Evolutionary conservation across 2,113 vertebrate genomes (phyloP).

Genomic region (Petrocephalus microphthalmus): DNA sequence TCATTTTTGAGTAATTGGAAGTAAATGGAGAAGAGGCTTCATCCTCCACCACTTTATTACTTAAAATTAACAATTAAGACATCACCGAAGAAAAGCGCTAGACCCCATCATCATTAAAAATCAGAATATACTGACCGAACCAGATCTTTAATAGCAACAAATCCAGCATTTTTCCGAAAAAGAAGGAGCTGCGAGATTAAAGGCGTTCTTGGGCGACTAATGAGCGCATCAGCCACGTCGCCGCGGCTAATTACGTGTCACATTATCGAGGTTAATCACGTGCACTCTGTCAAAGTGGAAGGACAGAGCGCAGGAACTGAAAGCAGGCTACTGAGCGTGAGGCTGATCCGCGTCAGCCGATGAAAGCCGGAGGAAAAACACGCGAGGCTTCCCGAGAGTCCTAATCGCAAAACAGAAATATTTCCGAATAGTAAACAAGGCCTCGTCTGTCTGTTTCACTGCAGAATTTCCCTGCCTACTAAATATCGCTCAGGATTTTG

Average conservation of each 20-base stretch:
- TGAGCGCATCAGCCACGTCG: neutral
- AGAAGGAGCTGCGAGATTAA: neutral
- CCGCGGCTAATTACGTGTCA: neutral
- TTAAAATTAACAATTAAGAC: slow-evolving; percentile 8
- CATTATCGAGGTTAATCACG: neutral
- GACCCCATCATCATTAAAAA: neutral
- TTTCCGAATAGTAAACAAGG: neutral
- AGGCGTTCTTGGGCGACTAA: neutral
- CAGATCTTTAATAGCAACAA: neutral
- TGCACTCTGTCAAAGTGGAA: neutral
- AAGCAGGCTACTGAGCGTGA: neutral
- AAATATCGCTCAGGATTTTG: neutral
- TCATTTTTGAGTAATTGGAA: slow-evolving; percentile 1
- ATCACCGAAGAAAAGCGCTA: neutral
- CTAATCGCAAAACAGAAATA: neutral
- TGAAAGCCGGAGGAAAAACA: neutral
- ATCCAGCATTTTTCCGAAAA: neutral
- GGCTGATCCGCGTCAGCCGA: neutral
- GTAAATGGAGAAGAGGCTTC: neutral
- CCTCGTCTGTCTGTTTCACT: neutral
- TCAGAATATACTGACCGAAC: neutral
- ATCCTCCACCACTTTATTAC: neutral
- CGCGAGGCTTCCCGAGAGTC: neutral
- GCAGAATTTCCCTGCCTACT: neutral
- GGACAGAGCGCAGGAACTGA: neutral